Base-by-base conservation (phyloP, 1,140 invertebrate genomes). In the Drosophila tropicalis region DNA sequence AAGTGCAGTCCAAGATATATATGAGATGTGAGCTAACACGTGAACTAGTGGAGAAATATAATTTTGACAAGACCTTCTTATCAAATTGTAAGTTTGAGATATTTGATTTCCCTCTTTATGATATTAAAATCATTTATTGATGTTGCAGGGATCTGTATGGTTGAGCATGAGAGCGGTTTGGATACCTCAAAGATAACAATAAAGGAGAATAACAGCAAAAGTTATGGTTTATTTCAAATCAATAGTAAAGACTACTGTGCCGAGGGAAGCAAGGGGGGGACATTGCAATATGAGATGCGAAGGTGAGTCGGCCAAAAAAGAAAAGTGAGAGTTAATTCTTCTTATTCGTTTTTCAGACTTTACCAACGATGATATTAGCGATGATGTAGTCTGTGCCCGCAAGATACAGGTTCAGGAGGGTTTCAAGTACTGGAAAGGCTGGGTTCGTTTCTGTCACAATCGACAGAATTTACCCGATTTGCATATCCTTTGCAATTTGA, bases 391-490 rank as follows among this genome's bases (percentile, higher is more conserved):
- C 4, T 96, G 96, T 71, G 96, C 95, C 0, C 94, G 94, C 70
- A 94, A 93, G 19, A 94, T 96, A 15, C 93, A 93, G 66, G 90
- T 94, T 12, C 87, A 92, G 4, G 92, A 95, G 0, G 95, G 96
- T 0, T 96, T 96, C 83, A 94, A 95, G 19, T 93, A 94, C 25
- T 96, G 96, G 96, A 92, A 94, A 2, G 94, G 94, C 0, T 96
- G 95, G 93, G 92, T 92, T 62, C 93, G 94, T 5, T 94, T 94
- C 60, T 91, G 90, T 22, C 96, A 95, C 90, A 95, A 96, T 74
- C 93, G 93, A 13, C 94, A 94, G 78, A 93, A 93, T 1, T 81
- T 95, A 10, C 94, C 95, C 0, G 86, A 91, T 61, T 70, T 91
- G 15, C 69, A 67, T 51, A 62, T 90, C 13, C 67, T 25, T 4